Conservation (phyloP, 1,140 invertebrate species). For the Papilio machaon region DNA sequence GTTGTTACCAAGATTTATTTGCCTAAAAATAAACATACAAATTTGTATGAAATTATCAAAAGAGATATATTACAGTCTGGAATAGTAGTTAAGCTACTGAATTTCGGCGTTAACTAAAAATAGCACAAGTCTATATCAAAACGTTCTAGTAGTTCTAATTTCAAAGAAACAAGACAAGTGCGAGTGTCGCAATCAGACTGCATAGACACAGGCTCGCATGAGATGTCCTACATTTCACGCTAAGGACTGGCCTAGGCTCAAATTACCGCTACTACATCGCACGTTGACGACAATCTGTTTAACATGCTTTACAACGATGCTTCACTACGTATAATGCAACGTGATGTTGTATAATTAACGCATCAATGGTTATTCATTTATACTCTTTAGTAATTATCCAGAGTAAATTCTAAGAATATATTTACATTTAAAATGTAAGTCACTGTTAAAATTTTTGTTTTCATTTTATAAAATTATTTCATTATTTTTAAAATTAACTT, state of each 20-base stretch:
- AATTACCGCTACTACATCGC: conserved; percentile 33
- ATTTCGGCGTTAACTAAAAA: not conserved
- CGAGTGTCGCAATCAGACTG: conserved; percentile 31
- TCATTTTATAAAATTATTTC: too few relatives aligned
- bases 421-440: too few relatives aligned
- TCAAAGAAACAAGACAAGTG: conserved; percentile 29
- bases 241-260: conserved; percentile 27
- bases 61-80: not conserved
- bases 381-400: not conserved
- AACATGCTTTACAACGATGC: conserved; percentile 23
- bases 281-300: conserved; percentile 14
- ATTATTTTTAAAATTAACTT: too few relatives aligned
- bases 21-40: not conserved
- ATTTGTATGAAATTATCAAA: not conserved
- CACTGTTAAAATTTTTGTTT: too few relatives aligned
- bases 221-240: conserved; percentile 36
- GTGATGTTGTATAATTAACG: not conserved
- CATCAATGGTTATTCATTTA: conserved; percentile 6
- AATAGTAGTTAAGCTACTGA: not conserved
- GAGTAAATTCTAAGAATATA: too few relatives aligned
- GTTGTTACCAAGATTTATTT: too few relatives aligned
- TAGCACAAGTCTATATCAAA: not conserved
- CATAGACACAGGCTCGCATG: conserved; percentile 26
- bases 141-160: conserved; percentile 7
- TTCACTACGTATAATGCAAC: conserved; percentile 9